Evolutionary conservation across 2,888 invertebrate genomes (phyloP), one percentile per base, ranked within the genome.

Genomic region (Melipona bicolor): DNA sequence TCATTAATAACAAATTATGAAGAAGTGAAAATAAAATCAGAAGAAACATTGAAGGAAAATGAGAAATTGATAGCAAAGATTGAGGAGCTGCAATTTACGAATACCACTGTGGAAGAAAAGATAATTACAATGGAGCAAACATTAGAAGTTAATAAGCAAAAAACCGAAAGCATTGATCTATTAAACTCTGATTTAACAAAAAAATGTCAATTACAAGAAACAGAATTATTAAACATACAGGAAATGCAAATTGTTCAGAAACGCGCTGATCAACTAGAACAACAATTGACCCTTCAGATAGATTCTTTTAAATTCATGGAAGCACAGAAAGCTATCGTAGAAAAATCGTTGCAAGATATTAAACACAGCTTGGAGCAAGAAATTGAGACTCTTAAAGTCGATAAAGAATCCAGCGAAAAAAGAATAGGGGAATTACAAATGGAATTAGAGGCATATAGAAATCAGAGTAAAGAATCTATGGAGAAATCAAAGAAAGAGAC

Each of bases 1-100:
- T 95, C 96, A 11, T 94, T 97, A 3, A 95, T 95, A 77, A 95
- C 96, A 49, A 96, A 96, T 77, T 96, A 97, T 87, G 96, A 96
- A 90, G 95, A 95, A 19, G 95, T 97, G 43, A 96, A 96, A 76
- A 93, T 93, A 17, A 96, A 96, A 88, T 95, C 97, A 81, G 95
- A 96, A 86, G 96, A 96, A 21, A 95, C 96, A 2, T 95, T 95
- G 84, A 95, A 95, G 80, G 96, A 96, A 91, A 95, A 96, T 77
- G 95, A 95, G 79, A 93, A 95, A 86, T 88, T 96, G 2, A 94
- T 93, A 70, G 95, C 95, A 84, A 96, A 96, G 84, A 95, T 96
- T 81, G 95, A 95, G 81, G 95, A 95, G 68, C 87, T 96, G 15
- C 94, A 95, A 77, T 95, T 95, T 50, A 89, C 95, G 64, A 95